A percentile compares a stretch with the other conserved stretches of the same genome.
Evolutionary conservation across 2,888 invertebrate species (phyloP).

Genomic region (Leptinotarsa rubiginosa): DNA sequence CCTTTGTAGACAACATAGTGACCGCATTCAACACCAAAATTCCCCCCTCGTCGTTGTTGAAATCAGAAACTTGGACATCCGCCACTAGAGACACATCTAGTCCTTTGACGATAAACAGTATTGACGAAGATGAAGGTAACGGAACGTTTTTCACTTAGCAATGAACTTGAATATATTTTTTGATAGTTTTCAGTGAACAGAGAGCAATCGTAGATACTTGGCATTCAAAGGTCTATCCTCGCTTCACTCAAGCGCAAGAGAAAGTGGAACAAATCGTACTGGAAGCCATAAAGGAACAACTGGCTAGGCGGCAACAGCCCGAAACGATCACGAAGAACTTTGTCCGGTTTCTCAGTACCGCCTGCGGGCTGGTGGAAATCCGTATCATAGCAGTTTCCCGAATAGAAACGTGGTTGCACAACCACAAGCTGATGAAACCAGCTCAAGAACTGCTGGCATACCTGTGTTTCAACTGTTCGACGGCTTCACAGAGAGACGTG

Average conservation of each 20-base stretch:
- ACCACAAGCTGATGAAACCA: conserved; percentile 91
- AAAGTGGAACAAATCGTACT: conserved; percentile 83
- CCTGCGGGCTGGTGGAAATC: conserved; percentile 89
- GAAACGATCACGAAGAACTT: conserved; percentile 91
- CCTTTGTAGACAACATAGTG: conserved; percentile 90
- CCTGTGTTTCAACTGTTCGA: conserved; percentile 90
- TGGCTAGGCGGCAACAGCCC: conserved; percentile 85
- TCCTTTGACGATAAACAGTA: conserved; percentile 66
- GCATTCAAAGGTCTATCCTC: conserved; percentile 68
- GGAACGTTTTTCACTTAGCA: background rate
- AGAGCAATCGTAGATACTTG: conserved; percentile 65
- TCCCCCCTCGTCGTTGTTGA: conserved; percentile 78
- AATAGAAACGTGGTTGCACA: conserved; percentile 94
- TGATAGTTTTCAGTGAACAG: conserved; percentile 64
- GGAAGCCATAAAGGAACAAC: conserved; percentile 89
- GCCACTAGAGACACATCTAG: conserved; percentile 67
- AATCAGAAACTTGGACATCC: conserved; percentile 72
- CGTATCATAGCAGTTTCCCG: conserved; percentile 82
- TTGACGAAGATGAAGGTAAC: conserved; percentile 72
- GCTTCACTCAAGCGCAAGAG: conserved; percentile 74
- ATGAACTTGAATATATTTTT: background rate
- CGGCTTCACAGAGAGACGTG: conserved; percentile 73
- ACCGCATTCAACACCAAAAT: conserved; percentile 86
- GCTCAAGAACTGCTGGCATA: conserved; percentile 93
- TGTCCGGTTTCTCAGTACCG: conserved; percentile 84